phyloP scores from a whole-genome alignment of 1,140 invertebrate species.

The Drosophila burlai region DNA sequence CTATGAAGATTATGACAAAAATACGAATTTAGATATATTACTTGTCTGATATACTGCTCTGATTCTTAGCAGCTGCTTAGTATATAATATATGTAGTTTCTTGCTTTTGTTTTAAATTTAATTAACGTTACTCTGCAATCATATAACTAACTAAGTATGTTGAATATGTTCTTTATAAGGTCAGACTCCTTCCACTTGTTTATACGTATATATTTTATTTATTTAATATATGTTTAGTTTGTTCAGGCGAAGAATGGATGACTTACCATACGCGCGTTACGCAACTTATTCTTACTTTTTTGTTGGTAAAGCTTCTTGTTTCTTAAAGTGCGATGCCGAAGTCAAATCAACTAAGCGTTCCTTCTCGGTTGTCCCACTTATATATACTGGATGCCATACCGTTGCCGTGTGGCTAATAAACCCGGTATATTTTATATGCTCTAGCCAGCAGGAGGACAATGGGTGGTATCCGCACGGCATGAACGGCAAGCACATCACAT shows the following conservation, averaged over 20 bases:
- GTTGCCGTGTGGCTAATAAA: slow-evolving; percentile 48
- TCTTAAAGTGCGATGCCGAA: not conserved
- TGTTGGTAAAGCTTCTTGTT: not conserved
- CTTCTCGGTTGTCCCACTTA: slow-evolving; percentile 4
- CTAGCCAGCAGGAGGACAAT: slow-evolving; percentile 22
- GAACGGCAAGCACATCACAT: slow-evolving; percentile 30
- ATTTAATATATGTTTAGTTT: not conserved
- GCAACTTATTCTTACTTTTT: not conserved
- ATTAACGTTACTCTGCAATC: no score
- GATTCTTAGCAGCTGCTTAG: no score
- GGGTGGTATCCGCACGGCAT: slow-evolving; percentile 23
- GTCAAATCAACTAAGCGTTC: slow-evolving; percentile 13
- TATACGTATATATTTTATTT: no score
- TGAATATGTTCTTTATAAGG: no score
- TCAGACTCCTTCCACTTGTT: no score
- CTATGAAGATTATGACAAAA: no score
- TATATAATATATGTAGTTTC: no score
- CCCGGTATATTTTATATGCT: slow-evolving; percentile 41
- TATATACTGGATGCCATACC: slow-evolving; percentile 9
- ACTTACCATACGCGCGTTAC: not conserved
- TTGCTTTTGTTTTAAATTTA: no score
- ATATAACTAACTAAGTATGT: no score
- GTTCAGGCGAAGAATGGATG: not conserved
- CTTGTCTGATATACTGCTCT: no score
- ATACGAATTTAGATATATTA: no score